Conservation (phyloP, 2,888 invertebrate species). For the Caenorhabditis sp. region DNA sequence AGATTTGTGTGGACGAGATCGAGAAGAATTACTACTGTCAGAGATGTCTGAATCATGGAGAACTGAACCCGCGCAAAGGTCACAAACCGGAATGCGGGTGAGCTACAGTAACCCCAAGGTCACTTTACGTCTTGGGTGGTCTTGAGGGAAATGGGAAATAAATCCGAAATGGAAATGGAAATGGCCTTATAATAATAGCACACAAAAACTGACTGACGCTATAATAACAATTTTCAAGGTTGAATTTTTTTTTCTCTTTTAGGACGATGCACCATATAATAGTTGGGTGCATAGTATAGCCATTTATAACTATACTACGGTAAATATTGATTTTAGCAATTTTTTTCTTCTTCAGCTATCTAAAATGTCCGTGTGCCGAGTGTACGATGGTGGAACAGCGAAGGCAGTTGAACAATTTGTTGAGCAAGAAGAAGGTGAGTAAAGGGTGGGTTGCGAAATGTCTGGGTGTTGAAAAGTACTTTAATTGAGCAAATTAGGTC, state of each 20-base stretch:
- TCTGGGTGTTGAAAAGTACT: not conserved
- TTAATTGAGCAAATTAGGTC: no score
- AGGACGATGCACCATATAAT: no score
- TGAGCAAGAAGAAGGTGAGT: slow-evolving; percentile 68
- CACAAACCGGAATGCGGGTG: slow-evolving; percentile 81
- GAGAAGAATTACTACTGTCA: slow-evolving; percentile 82
- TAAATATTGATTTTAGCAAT: no score
- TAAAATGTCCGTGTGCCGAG: slow-evolving; percentile 74
- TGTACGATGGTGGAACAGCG: slow-evolving; percentile 82
- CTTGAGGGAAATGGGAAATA: no score
- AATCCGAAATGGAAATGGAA: not conserved
- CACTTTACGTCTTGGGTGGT: no score
- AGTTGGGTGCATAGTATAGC: no score
- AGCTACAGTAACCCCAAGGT: slow-evolving; percentile 3
- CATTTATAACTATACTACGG: no score
- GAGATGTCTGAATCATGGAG: slow-evolving; percentile 81
- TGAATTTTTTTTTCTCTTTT: slow-evolving; percentile 13
- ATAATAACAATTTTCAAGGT: slow-evolving; percentile 52
- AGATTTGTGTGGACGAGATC: no score
- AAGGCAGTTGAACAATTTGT: slow-evolving; percentile 79
- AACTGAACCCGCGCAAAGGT: slow-evolving; percentile 79
- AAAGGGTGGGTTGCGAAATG: not conserved
- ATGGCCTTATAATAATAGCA: no score
- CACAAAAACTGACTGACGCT: no score
- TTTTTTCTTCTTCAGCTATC: slow-evolving; percentile 68